phyloP scores from a whole-genome alignment of 2,888 invertebrate species.

The Scaptomyza parva region DNA sequence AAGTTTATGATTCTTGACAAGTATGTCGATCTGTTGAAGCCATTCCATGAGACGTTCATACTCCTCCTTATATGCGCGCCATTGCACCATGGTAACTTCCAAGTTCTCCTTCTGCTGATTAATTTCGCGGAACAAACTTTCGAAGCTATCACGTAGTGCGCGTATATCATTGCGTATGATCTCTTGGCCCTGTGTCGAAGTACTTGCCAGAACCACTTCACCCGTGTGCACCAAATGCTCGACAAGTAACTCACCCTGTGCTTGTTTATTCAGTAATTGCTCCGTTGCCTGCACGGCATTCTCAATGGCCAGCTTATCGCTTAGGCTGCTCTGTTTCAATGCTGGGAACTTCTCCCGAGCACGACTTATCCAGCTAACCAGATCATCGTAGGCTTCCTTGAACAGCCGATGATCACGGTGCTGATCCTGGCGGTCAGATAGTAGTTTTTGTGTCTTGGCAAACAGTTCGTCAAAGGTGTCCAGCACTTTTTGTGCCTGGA shows the following conservation, averaged over 20 bases:
- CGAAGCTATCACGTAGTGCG: slow-evolving; percentile 93
- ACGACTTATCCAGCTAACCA: slow-evolving; percentile 94
- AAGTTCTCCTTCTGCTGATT: slow-evolving; percentile 93
- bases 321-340: slow-evolving; percentile 92
- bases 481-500: slow-evolving; percentile 93
- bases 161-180: slow-evolving; percentile 94
- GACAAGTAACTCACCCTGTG: slow-evolving; percentile 94
- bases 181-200: slow-evolving; percentile 91
- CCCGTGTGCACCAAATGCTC: slow-evolving; percentile 95
- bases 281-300: slow-evolving; percentile 95
- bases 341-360: slow-evolving; percentile 96
- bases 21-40: slow-evolving; percentile 95
- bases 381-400: slow-evolving; percentile 95
- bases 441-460: slow-evolving; percentile 90
- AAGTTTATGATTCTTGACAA: slow-evolving; percentile 95
- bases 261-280: slow-evolving; percentile 93
- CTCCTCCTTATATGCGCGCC: slow-evolving; percentile 96
- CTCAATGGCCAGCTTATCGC: slow-evolving; percentile 95
- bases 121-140: slow-evolving; percentile 93
- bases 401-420: slow-evolving; percentile 94
- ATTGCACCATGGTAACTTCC: slow-evolving; percentile 92
- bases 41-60: slow-evolving; percentile 96
- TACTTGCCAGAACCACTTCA: slow-evolving; percentile 93
- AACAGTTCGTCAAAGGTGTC: slow-evolving; percentile 93
- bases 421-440: slow-evolving; percentile 93